A percentile compares a stretch with the other conserved stretches of the same genome.
phyloP scores from a whole-genome alignment of 2,797 vertebrate genomes.

The Melanotaenia pygmaea region DNA sequence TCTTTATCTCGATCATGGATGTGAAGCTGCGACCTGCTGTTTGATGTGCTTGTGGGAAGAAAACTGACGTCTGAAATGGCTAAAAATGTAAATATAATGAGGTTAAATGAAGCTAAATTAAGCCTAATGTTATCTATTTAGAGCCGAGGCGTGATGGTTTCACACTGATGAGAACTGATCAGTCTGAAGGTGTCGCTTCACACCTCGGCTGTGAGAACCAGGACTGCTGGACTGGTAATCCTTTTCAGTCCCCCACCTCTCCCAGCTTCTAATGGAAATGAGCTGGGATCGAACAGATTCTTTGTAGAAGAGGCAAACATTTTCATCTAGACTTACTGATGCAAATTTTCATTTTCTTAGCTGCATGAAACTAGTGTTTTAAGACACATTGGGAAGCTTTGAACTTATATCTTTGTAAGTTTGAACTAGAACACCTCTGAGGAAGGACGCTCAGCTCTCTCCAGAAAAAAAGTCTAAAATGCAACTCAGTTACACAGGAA shows the following conservation, averaged over 20 bases:
- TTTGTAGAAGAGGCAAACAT: not conserved
- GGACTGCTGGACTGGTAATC: constrained; percentile 34
- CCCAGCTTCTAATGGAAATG: not conserved
- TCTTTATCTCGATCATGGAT: not conserved
- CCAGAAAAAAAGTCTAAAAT: not conserved
- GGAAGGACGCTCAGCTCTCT: not conserved
- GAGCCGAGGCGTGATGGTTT: constrained; percentile 78
- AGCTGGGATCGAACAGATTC: too few species aligned
- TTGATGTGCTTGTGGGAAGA: not conserved
- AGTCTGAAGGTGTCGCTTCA: constrained; percentile 75
- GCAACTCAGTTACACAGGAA: not conserved
- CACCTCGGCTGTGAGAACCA: constrained; percentile 80
- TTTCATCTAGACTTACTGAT: not conserved
- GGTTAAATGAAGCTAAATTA: constrained; percentile 75
- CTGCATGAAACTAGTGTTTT: not conserved
- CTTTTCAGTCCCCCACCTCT: not conserved
- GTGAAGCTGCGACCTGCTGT: not conserved
- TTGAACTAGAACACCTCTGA: not conserved
- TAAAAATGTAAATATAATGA: constrained; percentile 45
- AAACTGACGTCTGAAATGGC: not conserved
- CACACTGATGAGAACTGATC: constrained; percentile 74
- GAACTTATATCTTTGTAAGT: not conserved
- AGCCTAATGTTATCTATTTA: constrained; percentile 64
- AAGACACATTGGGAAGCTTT: not conserved
- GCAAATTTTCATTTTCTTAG: not conserved